These are phyloP conservation scores for Harpagoxenus sublaevis DNA, from an alignment of 2,888 invertebrate species.

Conservation along the genomic window DNA sequence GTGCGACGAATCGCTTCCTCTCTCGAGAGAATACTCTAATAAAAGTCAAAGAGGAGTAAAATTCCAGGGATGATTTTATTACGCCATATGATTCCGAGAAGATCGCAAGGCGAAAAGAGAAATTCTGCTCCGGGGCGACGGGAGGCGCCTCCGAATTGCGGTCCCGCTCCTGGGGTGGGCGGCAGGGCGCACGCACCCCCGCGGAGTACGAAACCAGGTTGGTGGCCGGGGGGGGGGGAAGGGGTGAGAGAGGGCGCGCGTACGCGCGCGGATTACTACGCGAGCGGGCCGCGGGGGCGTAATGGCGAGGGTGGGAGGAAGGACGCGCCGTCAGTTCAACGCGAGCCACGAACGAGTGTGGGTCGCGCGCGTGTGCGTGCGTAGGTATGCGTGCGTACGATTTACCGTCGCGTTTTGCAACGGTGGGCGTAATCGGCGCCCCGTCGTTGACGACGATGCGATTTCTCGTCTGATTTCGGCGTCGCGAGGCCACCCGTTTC, in stretches of 20 bases:
- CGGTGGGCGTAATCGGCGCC: constrained; percentile 12
- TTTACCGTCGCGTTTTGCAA: constrained; percentile 32
- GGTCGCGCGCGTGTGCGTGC: constrained; percentile 32
- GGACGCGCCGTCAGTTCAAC: constrained; percentile 82
- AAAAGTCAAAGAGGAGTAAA: background rate
- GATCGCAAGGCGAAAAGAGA: background rate
- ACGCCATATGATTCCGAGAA: background rate
- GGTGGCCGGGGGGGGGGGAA: background rate
- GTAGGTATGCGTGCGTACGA: background rate
- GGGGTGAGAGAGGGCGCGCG: constrained; percentile 60
- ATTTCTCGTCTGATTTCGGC: no score
- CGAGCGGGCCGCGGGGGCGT: constrained; percentile 39
- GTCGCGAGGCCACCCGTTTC: background rate
- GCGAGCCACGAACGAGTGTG: constrained; percentile 82
- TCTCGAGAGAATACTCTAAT: background rate
- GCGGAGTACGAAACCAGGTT: constrained; percentile 51
- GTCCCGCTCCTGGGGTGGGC: constrained; percentile 45
- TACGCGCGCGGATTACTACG: constrained; percentile 61
- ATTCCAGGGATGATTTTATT: background rate
- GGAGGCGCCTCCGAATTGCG: background rate
- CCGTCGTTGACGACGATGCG: background rate
- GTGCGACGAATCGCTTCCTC: background rate
- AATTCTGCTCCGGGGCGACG: background rate
- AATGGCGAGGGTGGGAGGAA: constrained; percentile 67
- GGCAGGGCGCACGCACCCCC: constrained; percentile 59